Evolutionary conservation across 2,888 invertebrate species (phyloP), one percentile per base, ranked within the genome.

Genomic region (Agelastica alni): DNA sequence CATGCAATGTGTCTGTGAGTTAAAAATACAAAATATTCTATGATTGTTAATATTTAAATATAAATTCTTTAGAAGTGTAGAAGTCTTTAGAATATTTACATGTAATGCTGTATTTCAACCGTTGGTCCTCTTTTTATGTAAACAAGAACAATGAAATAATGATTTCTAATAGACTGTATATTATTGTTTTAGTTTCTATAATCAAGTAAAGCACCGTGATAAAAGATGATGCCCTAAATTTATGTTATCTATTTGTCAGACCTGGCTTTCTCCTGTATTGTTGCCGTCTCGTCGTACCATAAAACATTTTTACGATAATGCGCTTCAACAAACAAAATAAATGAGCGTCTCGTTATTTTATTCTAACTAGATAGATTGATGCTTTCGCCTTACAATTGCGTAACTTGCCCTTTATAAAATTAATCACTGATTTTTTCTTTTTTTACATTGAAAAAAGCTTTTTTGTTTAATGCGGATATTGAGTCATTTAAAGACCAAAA

Each of bases 231-330:
- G 48, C 32, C 12, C 31, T 10, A 34, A 53, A 59, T 67, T 68
- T 67, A 67, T 68, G 62, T 62, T 60, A 58, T 60, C 66, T 64
- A 67, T 68, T 67, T 67, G 64, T 67, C 62, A 48, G 49, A 13
- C 49, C 57, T 59, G 13, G 46, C 36, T 48, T 16, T 37, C 51
- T 45, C 59, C 64, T 63, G 67, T 67, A 63, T 66, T 61, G 61
- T 44, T 63, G 63, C 66, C 62, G 64, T 65, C 65, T 65, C 61
- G 67, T 66, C 64, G 56, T 65, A 57, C 68, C 63, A 69, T 70
- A 68, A 70, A 70, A 64, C 66, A 69, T 70, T 70, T 70, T 70
- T 68, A 67, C 70, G 68, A 69, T 68, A 66, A 63, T 64, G 63
- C 69, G 69, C 69, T 66, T 64, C 65, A 68, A 62, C 63, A 68